These are phyloP conservation scores for Adelosebastes latens DNA, from an alignment of 2,797 vertebrate genomes.

Conservation along the genomic window DNA sequence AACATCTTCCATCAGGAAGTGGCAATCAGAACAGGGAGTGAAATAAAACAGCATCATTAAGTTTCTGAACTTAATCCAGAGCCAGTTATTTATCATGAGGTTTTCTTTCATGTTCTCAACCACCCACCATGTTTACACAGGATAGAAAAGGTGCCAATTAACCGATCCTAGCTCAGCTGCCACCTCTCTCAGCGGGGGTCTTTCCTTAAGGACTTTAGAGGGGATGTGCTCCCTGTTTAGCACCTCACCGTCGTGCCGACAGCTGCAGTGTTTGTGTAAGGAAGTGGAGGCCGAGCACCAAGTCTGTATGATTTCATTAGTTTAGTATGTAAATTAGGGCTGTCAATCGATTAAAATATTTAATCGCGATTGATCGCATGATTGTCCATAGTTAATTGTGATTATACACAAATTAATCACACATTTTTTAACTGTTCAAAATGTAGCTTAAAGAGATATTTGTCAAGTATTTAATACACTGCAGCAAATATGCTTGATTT, in stretches of 20 bases:
- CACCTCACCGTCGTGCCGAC: conserved; percentile 65
- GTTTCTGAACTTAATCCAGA: neutral
- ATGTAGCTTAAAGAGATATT: no score
- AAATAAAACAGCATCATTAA: neutral
- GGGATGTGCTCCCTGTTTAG: conserved; percentile 70
- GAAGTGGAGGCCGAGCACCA: conserved; percentile 28
- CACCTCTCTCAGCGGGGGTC: conserved; percentile 63
- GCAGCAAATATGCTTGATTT: no score
- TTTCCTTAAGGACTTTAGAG: conserved; percentile 75
- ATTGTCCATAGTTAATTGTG: no score
- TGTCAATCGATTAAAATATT: no score
- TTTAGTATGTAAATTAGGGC: neutral
- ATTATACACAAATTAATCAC: no score
- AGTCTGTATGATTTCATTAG: neutral
- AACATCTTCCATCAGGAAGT: neutral
- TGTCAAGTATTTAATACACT: no score
- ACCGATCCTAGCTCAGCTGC: conserved; percentile 60
- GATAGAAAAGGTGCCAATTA: conserved; percentile 55
- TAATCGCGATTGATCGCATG: no score
- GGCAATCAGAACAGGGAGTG: neutral
- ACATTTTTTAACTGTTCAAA: no score
- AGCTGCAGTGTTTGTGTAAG: conserved; percentile 56
- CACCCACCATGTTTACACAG: conserved; percentile 43
- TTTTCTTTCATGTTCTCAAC: neutral
- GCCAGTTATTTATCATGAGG: neutral